Evolutionary conservation across 2,888 invertebrate species (phyloP).

Genomic region (Coronaproctus castanopsis): DNA sequence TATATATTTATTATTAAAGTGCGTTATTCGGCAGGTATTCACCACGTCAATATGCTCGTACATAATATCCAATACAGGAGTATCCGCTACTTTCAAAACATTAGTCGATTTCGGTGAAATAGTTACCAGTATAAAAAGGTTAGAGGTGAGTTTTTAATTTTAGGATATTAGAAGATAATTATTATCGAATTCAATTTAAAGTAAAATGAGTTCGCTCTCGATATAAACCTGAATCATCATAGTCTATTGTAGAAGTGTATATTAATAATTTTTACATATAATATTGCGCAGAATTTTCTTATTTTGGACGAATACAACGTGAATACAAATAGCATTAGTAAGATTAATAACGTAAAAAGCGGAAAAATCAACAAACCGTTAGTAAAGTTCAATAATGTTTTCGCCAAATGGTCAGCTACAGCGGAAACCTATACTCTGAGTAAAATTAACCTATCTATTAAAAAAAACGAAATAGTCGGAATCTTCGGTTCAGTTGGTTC

Average conservation of each 20-base stretch:
- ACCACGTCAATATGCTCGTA: not conserved
- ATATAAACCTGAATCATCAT: too few species aligned
- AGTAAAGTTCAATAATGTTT: not conserved
- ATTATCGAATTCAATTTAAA: too few species aligned
- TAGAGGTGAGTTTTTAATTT: not conserved
- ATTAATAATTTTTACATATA: too few species aligned
- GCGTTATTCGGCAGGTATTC: not conserved
- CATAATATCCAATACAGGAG: not conserved
- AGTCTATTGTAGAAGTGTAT: too few species aligned
- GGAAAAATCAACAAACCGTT: too few species aligned
- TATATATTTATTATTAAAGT: too few species aligned
- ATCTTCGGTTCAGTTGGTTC: not conserved
- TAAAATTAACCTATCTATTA: not conserved
- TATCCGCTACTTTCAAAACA: not conserved
- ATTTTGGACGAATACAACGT: too few species aligned
- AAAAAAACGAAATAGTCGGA: not conserved
- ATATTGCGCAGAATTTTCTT: too few species aligned
- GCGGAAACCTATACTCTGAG: not conserved
- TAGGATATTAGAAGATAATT: too few species aligned
- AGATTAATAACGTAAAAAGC: too few species aligned
- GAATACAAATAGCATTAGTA: too few species aligned
- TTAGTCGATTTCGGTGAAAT: not conserved
- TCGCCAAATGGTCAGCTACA: not conserved
- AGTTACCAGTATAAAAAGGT: not conserved
- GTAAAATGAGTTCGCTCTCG: too few species aligned